Evolutionary conservation across 2,888 invertebrate genomes (phyloP), one percentile per base, ranked within the genome.

Genomic region (Xylophagus ater): DNA sequence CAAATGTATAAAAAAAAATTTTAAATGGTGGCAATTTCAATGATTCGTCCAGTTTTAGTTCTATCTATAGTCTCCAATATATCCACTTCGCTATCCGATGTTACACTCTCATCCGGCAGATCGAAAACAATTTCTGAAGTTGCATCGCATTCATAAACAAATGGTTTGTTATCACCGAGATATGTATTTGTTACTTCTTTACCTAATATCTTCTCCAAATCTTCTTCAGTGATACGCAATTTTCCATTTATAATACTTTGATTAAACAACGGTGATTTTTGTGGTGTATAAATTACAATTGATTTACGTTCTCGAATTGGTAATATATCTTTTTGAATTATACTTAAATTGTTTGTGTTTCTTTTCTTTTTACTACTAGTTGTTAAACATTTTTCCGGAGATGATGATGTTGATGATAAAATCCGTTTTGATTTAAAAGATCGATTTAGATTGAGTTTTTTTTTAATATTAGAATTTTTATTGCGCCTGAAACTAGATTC

Each of bases 71-170:
- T 29, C 2, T 42, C 43, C 13, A 43, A 20, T 13, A 31, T 17
- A 25, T 43, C 43, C 13, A 4, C 33, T 12, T 43, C 43, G 8
- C 30, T 37, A 9, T 40, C 43, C 15, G 43, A 34, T n/a, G 34
- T 8, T 9, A 15, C 13, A 12, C 4, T 7, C n/a, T 20, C 9
- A 9, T 25, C 31, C 4, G 39, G 42, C 7, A 40, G 40, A n/a
- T 38, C 25, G 19, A 40, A 43, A 3, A 43, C 6, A 18, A 43
- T 14, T n/a, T 29, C 29, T 4, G 40, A 37, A 4, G 37, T 28
- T 14, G 25, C n/a, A 25, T 26, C 34, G 26, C 30, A 39, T 9
- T 34, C 34, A 20, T 30, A 10, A 2, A 13, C 28, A 8, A 40
- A 37, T 3, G 33, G n/a, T 14, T 29, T 33, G 5, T 19, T 8